Evolutionary conservation across 2,888 invertebrate genomes (phyloP), one percentile per base, ranked within the genome.

Genomic region (Chironomus tentans): DNA sequence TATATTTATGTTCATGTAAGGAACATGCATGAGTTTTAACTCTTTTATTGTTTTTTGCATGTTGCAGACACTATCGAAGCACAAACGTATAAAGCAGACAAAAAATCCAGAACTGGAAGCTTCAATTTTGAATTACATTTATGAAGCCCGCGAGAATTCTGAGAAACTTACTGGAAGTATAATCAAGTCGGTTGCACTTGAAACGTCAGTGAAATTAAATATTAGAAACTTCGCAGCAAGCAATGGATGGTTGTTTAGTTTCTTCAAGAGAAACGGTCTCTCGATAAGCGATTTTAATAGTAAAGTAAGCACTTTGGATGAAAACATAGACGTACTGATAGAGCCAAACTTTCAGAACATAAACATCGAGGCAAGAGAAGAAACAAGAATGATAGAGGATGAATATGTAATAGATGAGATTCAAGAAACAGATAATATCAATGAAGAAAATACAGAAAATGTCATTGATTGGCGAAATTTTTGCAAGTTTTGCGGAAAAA

Each of bases 231-330:
- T 76, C 50, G 22, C 6, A 1, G 76, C 50, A 5, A 72, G 72
- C 56, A 76, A 76, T 28, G 76, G 76, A 21, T 76, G 76, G 76
- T 56, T 76, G 5, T 47, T 24, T 46, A 46, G 71, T 3, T 76
- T 76, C 28, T 48, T 71, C 2, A 76, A 76, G 68, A 47, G 76
- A 2, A 65, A 76, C 13, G 15, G 38, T 4, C 47, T 74, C 22
- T 22, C 48, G 2, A 47, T 74, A 2, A 65, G n/a, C 13, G 47
- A 68, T 1, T 68, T 68, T 13, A 74, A 74, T 22, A 21, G 62
- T 21, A 18, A 21, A n/a, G 1, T 15, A 4, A 18, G 15, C 56
- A 56, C 56, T 2, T 12, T 1, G 18, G 2, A 56, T n/a, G n/a
- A n/a, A n/a, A n/a, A n/a, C n/a, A n/a, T n/a, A n/a, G n/a, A n/a